These are phyloP conservation scores for Brachyrhaphis roseni DNA, from an alignment of 2,797 vertebrate species.

Conservation along the genomic window DNA sequence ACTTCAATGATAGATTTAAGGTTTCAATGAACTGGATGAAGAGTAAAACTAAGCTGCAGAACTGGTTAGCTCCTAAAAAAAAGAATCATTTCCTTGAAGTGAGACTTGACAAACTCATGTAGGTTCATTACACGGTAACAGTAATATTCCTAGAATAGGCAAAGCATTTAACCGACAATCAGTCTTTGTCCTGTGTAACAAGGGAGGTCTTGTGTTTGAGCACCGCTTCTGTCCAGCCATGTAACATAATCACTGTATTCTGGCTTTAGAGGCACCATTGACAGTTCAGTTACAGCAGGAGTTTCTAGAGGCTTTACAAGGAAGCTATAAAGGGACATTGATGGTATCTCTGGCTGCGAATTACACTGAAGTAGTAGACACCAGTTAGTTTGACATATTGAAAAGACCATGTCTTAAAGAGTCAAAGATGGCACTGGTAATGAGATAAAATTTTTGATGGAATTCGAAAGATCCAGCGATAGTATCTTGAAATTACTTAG, in stretches of 20 bases:
- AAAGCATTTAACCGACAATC: conserved; percentile 4
- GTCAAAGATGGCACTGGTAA: not conserved
- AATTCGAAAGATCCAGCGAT: not conserved
- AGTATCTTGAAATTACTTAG: not conserved
- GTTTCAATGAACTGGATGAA: not conserved
- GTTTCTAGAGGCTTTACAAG: not conserved
- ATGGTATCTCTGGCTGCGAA: not conserved
- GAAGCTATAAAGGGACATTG: not conserved
- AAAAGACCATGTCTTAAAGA: not conserved
- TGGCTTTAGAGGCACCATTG: not conserved
- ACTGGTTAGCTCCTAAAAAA: not conserved
- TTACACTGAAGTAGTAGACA: not conserved
- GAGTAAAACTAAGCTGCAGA: not conserved
- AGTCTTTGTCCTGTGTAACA: not conserved
- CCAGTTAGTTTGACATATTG: not conserved
- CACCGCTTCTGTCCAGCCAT: not conserved
- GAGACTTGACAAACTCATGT: not conserved
- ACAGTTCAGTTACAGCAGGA: not conserved
- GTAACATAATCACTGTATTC: not conserved
- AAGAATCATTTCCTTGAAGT: not conserved
- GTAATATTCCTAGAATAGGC: not conserved
- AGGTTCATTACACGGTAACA: not conserved
- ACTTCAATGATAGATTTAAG: not conserved
- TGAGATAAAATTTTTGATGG: not conserved
- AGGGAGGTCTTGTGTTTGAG: not conserved